Percentiles rank a stretch among this genome's conserved stretches.
phyloP scores from a whole-genome alignment of 2,888 invertebrate species.

The Temnothorax ravouxi region DNA sequence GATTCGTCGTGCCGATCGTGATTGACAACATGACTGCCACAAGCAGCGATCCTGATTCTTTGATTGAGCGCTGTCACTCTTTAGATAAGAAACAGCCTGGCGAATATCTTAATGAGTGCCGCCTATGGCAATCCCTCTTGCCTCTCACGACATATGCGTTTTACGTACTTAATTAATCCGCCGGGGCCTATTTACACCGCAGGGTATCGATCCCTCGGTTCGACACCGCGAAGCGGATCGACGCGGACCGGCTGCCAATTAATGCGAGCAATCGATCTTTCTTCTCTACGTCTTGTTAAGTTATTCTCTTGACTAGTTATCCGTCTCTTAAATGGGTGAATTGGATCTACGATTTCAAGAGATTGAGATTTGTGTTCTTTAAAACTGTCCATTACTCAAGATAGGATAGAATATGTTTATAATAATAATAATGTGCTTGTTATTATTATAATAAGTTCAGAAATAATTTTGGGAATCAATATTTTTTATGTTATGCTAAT shows the following conservation, averaged over 20 bases:
- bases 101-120: conserved; percentile 85
- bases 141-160: conserved; percentile 62
- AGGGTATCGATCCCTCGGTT: conserved; percentile 63
- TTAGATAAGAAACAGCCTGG: conserved; percentile 82
- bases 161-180: conserved; percentile 78
- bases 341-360: not conserved
- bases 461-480: not conserved
- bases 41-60: conserved; percentile 82
- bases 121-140: conserved; percentile 58
- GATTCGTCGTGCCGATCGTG: conserved; percentile 76
- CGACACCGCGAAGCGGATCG: conserved; percentile 60
- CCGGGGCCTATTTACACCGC: conserved; percentile 79
- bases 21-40: conserved; percentile 84
- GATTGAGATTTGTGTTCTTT: not conserved
- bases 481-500: not conserved
- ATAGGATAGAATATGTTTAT: not conserved
- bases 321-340: not conserved
- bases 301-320: conserved; percentile 5
- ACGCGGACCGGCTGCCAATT: conserved; percentile 74
- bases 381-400: not conserved
- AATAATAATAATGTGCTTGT: not conserved
- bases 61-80: conserved; percentile 86
- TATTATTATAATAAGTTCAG: not conserved
- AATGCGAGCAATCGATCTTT: conserved; percentile 79
- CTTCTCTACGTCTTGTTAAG: conserved; percentile 45